phyloP scores from a whole-genome alignment of 2,888 invertebrate species.

The Glyphotaelius pellucidus region DNA sequence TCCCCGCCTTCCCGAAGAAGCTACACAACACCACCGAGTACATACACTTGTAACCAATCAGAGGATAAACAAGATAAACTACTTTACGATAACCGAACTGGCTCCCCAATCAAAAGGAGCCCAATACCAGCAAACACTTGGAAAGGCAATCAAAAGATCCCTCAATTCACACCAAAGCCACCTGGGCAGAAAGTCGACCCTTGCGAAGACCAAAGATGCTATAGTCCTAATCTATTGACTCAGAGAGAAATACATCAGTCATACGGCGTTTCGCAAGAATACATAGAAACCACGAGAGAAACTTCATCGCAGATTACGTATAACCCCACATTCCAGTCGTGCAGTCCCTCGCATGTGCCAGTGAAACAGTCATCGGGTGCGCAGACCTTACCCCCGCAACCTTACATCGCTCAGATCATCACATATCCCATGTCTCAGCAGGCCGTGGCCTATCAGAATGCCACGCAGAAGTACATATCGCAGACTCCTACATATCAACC shows the following conservation, averaged over 20 bases:
- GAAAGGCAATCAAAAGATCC: conserved; percentile 73
- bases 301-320: conserved; percentile 74
- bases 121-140: conserved; percentile 75
- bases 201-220: conserved; percentile 72
- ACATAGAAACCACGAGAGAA: conserved; percentile 70
- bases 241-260: conserved; percentile 69
- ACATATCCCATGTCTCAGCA: conserved; percentile 76
- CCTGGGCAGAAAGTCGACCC: conserved; percentile 60
- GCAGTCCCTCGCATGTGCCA: conserved; percentile 75
- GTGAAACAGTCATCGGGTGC: conserved; percentile 67
- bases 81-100: conserved; percentile 71
- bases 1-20: conserved; percentile 74
- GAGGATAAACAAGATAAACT: conserved; percentile 66
- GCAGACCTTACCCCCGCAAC: conserved; percentile 70
- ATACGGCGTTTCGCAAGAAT: conserved; percentile 66
- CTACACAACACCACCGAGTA: conserved; percentile 59
- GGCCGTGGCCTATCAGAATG: conserved; percentile 72
- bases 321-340: conserved; percentile 77
- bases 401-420: conserved; percentile 76
- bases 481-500: conserved; percentile 75
- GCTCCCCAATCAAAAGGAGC: conserved; percentile 75
- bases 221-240: conserved; percentile 69
- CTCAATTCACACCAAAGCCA: conserved; percentile 70
- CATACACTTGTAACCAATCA: conserved; percentile 5
- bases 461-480: conserved; percentile 75